Conservation (phyloP, 2,113 vertebrate genomes). For the Pseudorasbora parva region DNA sequence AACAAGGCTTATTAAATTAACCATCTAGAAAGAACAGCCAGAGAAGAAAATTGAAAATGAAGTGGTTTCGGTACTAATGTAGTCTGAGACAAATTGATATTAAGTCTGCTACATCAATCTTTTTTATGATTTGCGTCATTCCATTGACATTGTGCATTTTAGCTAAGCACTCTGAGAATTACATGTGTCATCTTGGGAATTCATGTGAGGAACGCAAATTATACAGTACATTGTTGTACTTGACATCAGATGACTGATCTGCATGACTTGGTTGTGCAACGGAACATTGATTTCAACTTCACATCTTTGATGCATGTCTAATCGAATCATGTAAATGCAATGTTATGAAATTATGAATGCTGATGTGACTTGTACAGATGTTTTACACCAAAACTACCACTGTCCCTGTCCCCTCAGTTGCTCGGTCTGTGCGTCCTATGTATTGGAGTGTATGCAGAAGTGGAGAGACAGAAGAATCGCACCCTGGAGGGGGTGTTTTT, state of each 20-base stretch:
- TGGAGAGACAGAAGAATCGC: slow-evolving; percentile 85
- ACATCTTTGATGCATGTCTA: neutral
- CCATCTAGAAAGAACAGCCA: neutral
- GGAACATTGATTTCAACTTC: neutral
- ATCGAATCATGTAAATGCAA: neutral
- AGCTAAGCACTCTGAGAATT: neutral
- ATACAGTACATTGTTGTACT: neutral
- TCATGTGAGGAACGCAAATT: neutral
- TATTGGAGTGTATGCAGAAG: slow-evolving; percentile 86
- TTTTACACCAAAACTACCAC: neutral
- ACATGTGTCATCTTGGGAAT: neutral
- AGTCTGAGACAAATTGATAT: neutral
- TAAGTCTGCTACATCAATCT: slow-evolving; percentile 3
- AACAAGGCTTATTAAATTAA: slow-evolving; percentile 11
- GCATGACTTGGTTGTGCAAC: neutral
- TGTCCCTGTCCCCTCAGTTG: slow-evolving; percentile 66
- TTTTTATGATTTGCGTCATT: slow-evolving; percentile 7
- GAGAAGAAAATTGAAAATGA: neutral
- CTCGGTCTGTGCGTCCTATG: slow-evolving; percentile 84
- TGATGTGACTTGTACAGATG: slow-evolving; percentile 8
- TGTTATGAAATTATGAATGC: neutral
- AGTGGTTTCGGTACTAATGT: neutral
- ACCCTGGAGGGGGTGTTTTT: slow-evolving; percentile 88
- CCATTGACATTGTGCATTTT: neutral
- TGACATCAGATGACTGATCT: neutral